Base-by-base conservation (phyloP, 2,888 invertebrate genomes). In the Sminthurides aquaticus region DNA sequence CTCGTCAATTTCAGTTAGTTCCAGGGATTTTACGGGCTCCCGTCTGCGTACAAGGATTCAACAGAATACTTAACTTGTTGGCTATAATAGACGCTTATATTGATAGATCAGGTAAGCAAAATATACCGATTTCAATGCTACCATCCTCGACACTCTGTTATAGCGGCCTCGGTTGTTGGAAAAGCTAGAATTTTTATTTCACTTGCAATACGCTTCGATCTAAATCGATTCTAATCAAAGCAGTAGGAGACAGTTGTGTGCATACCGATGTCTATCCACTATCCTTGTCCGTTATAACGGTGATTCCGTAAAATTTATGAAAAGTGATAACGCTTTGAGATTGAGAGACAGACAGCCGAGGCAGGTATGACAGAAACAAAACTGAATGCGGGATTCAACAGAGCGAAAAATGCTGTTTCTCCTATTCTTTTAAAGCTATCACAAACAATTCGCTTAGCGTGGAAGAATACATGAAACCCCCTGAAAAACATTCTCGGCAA, bases 11-110 rank as follows among this genome's bases (percentile, higher is more conserved):
- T 25, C 48, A 69, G 69, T 55, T 69, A 1, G 43, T 70, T 43
- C 64, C 66, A 11, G 29, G 55, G 48, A 49, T 68, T 20, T 18
- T 70, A 15, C 60, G 61, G 52, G 48, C 43, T 27, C 55, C 67
- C 1, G 34, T 22, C 3, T 70, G 70, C 26, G 20, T 62, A 11
- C 52, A 34, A 20, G 70, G 70, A 1, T 70, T 67, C 60, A 60
- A 62, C 22, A 56, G 67, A 22, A 65, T 70, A 43, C 18, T 70
- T 11, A 60, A 11, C 22, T 24, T 60, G 20, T 15, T 52, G 5
- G 20, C 20, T 5, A 20, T 18, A 5, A 8, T 52, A 18, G 52
- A 52, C 52, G 18, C 3, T 5, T 22, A 52, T 8, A 52, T 52
- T 52, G 20, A 22, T 5, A 20, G 8, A 5, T 5, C 5, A 8